These are phyloP conservation scores for Pygoscelis antarcticus DNA, from an alignment of 2,113 vertebrate genomes.

Conservation along the genomic window DNA sequence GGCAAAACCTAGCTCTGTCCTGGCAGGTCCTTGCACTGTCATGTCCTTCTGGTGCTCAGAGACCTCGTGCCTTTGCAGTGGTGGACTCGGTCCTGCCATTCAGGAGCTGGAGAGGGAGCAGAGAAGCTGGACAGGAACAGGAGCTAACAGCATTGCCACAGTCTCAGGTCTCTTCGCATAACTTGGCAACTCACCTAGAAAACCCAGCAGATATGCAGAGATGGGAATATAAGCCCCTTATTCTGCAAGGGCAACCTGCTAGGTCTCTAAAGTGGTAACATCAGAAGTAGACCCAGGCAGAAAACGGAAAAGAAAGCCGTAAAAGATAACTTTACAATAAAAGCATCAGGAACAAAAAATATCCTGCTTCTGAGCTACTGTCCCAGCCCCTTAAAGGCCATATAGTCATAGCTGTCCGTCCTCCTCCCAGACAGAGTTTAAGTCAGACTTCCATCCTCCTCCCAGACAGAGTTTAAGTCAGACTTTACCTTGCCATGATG, in stretches of 20 bases:
- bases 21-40: background rate
- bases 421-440: background rate
- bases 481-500: background rate
- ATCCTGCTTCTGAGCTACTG: background rate
- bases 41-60: background rate
- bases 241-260: background rate
- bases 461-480: background rate
- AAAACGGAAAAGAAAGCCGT: background rate
- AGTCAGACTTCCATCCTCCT: background rate
- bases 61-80: background rate
- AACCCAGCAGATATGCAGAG: background rate
- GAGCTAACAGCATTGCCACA: background rate
- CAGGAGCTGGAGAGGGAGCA: background rate
- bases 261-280: background rate
- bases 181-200: background rate
- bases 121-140: background rate
- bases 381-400: background rate
- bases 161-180: background rate
- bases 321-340: background rate
- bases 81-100: background rate
- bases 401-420: background rate
- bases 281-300: background rate
- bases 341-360: background rate
- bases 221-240: background rate
- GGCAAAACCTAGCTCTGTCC: background rate